Base-by-base conservation (phyloP, 2,113 vertebrate species). In the Empidonax traillii region DNA sequence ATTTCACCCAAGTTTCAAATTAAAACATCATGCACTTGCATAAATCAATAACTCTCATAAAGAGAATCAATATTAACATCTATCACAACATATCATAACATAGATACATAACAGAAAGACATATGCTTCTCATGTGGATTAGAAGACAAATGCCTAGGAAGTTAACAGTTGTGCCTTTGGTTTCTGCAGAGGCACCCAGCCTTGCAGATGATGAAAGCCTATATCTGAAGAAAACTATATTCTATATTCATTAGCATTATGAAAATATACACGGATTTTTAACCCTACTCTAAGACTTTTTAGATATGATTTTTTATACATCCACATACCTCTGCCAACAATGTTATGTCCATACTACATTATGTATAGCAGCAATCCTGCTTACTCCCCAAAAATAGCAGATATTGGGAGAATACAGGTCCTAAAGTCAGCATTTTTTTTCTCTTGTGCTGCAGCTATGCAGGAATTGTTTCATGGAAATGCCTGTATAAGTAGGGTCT, bases 351-450 rank as follows among this genome's bases (percentile, higher is more conserved):
- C 63, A 55, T 18, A 59, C 16, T 27, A 62, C 35, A 46, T 23
- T 31, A 76, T 10, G 5, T 15, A 68, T 0, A 52, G 47, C 37
- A 90, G 28, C 8, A 88, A 90, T 69, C 35, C 59, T 69, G 28
- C 41, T 28, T 69, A 7, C 8, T 76, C 18, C 18, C 35, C 10
- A 1, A 85, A 74, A 30, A 4, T 2, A 79, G 12, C 41, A 79
- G 24, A 65, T 8, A 20, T 2, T 37, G 33, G 0, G 9, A 73
- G 61, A 90, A 39, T 5, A 23, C 1, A 0, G 6, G 13, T 56
- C 30, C 35, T 37, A 66, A 69, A 62, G 25, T 56, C 63, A 69
- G 46, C 8, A 6, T 10, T 80, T 69, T 66, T 71, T 7, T n/a
- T 22, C 53, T 69, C 67, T 71, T 80, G 46, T 20, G 43, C 63